These are phyloP conservation scores for Crematogaster levior DNA, from an alignment of 2,888 invertebrate species.

Conservation along the genomic window DNA sequence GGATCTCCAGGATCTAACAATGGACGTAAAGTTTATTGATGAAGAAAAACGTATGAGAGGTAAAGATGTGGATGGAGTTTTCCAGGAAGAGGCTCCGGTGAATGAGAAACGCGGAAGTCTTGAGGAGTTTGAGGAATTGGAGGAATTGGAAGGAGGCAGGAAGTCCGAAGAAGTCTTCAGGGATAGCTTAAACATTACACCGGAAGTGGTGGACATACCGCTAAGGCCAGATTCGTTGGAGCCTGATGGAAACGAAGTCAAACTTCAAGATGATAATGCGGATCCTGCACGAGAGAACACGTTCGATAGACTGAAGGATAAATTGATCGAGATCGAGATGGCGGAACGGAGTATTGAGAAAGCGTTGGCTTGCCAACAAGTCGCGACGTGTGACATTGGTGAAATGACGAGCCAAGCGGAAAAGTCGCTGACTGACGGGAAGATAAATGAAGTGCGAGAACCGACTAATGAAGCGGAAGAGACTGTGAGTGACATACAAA, in stretches of 20 bases:
- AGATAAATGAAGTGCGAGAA: conserved; percentile 64
- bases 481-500: conserved; percentile 62
- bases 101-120: conserved; percentile 12
- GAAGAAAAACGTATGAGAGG: not conserved
- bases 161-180: conserved; percentile 83
- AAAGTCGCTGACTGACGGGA: conserved; percentile 14
- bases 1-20: not conserved
- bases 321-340: conserved; percentile 73
- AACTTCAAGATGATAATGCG: conserved; percentile 8
- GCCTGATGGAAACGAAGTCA: conserved; percentile 37
- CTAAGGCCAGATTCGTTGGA: conserved; percentile 78
- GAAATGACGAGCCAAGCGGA: conserved; percentile 26
- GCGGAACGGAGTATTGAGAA: conserved; percentile 73
- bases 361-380: conserved; percentile 55
- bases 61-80: not conserved
- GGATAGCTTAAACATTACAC: conserved; percentile 85
- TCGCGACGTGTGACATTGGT: conserved; percentile 30
- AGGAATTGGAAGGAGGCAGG: not conserved
- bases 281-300: conserved; percentile 17
- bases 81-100: not conserved
- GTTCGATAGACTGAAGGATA: conserved; percentile 68
- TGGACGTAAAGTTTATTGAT: not conserved
- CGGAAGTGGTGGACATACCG: conserved; percentile 69
- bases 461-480: conserved; percentile 69
- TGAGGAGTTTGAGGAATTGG: conserved; percentile 68